These are phyloP conservation scores for Oeneis ivallda DNA, from an alignment of 2,888 invertebrate species.

Conservation along the genomic window DNA sequence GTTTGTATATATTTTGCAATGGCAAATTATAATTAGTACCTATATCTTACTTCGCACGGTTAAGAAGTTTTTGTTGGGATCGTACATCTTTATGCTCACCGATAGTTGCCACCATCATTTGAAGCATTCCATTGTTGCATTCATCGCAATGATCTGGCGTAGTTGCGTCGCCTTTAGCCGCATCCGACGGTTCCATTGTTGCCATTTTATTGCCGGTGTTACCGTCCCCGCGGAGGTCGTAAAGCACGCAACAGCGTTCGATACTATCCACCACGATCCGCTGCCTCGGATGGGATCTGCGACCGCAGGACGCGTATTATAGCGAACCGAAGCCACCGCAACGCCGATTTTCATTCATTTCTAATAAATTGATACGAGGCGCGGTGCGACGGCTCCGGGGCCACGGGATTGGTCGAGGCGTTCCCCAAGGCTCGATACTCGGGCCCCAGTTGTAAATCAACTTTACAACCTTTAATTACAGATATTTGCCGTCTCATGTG, in stretches of 20 bases:
- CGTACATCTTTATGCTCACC: slow-evolving; percentile 63
- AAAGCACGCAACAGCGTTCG: slow-evolving; percentile 74
- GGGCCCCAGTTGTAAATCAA: slow-evolving; percentile 78
- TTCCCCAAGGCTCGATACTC: slow-evolving; percentile 71
- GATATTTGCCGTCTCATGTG: slow-evolving; percentile 80
- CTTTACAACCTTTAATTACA: slow-evolving; percentile 82
- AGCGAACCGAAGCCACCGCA: slow-evolving; percentile 74
- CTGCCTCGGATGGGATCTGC: slow-evolving; percentile 67
- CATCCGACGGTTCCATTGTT: slow-evolving; percentile 80
- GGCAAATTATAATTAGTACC: not conserved
- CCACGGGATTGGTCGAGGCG: slow-evolving; percentile 72
- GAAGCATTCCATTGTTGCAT: slow-evolving; percentile 78
- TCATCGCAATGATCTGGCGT: slow-evolving; percentile 74
- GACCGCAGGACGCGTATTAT: slow-evolving; percentile 74
- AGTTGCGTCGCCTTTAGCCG: slow-evolving; percentile 75
- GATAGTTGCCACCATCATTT: slow-evolving; percentile 77
- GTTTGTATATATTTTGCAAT: not conserved
- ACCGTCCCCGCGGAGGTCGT: slow-evolving; percentile 74
- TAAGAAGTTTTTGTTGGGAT: slow-evolving; percentile 57
- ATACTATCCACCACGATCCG: slow-evolving; percentile 69
- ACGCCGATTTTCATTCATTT: slow-evolving; percentile 76
- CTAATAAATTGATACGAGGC: slow-evolving; percentile 80
- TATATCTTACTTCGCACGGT: slow-evolving; percentile 34
- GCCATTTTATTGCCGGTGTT: slow-evolving; percentile 79
- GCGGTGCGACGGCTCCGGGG: slow-evolving; percentile 55